phyloP scores from a whole-genome alignment of 2,888 invertebrate genomes.

The Dryobota labecula region DNA sequence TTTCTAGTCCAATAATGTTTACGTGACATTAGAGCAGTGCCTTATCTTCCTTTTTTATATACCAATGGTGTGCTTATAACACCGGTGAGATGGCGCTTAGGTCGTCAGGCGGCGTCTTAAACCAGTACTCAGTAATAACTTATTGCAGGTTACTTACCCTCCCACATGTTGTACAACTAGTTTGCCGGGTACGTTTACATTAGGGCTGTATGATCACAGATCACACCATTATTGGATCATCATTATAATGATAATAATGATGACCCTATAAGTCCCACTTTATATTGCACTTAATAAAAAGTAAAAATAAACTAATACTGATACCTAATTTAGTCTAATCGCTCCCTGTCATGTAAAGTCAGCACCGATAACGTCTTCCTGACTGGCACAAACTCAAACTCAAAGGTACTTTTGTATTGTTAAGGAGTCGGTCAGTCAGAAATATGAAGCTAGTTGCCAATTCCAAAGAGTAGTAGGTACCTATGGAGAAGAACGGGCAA shows the following conservation, averaged over 20 bases:
- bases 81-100: slow-evolving; percentile 1
- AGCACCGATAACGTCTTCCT: not conserved
- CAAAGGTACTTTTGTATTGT: too few relatives aligned
- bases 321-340: not conserved
- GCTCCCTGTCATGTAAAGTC: not conserved
- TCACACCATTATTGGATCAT: not conserved
- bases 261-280: not conserved
- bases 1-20: too few relatives aligned
- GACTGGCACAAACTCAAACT: too few relatives aligned
- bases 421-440: too few relatives aligned
- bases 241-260: not conserved
- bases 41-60: too few relatives aligned
- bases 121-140: slow-evolving; percentile 32
- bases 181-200: slow-evolving; percentile 13
- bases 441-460: too few relatives aligned
- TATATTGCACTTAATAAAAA: not conserved
- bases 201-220: not conserved
- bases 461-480: too few relatives aligned
- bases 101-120: slow-evolving; percentile 10
- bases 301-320: not conserved
- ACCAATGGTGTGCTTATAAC: not conserved
- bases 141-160: slow-evolving; percentile 36
- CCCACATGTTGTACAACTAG: slow-evolving; percentile 27
- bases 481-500: too few relatives aligned
- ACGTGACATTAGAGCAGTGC: too few relatives aligned